Conservation (phyloP, 2,797 vertebrate species). For the Sebastes taczanowskii region DNA sequence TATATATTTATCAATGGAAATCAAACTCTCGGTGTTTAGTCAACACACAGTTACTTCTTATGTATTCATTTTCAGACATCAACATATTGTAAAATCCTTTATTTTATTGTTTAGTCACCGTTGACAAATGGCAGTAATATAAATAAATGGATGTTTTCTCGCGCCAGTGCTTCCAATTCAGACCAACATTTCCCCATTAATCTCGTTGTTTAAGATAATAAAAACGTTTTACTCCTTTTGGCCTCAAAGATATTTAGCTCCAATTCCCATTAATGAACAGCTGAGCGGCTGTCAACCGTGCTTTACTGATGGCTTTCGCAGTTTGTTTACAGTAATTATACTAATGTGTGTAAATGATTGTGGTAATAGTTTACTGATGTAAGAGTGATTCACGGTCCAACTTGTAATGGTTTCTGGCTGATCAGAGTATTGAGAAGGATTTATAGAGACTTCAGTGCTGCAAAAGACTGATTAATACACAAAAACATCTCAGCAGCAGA, state of each 20-base stretch:
- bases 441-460: not conserved
- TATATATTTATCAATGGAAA: too few relatives aligned
- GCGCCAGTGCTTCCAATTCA: too few relatives aligned
- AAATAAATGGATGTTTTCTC: not conserved
- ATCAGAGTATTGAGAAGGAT: not conserved
- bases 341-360: conserved; percentile 17
- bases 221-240: not conserved
- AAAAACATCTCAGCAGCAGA: too few relatives aligned
- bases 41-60: too few relatives aligned
- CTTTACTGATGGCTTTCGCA: not conserved
- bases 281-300: conserved; percentile 11
- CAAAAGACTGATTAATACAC: too few relatives aligned
- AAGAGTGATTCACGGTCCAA: not conserved
- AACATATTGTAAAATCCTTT: not conserved
- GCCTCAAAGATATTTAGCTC: not conserved
- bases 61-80: too few relatives aligned
- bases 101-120: not conserved
- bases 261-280: conserved; percentile 14
- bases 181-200: too few relatives aligned
- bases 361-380: conserved; percentile 20
- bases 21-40: not conserved
- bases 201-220: not conserved
- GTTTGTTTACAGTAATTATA: conserved; percentile 41
- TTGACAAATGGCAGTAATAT: not conserved
- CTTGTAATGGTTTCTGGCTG: conserved; percentile 17